Evolutionary conservation across 2,113 vertebrate genomes (phyloP).

Genomic region (Casuarius casuarius): DNA sequence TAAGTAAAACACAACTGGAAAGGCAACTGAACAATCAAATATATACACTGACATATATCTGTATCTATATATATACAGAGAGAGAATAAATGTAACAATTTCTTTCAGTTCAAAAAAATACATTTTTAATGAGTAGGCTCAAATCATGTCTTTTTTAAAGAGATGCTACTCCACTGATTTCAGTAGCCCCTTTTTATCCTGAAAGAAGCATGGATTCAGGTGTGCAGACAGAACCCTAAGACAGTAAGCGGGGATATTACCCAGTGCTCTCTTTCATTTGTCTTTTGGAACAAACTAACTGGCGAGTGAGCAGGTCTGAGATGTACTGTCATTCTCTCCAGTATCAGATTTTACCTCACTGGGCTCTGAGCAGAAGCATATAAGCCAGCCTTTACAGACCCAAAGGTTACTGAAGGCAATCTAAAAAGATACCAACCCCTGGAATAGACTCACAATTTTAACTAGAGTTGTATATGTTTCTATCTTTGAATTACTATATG

Average conservation of each 20-base stretch:
- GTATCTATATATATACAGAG: neutral
- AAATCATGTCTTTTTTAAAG: neutral
- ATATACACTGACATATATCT: no score
- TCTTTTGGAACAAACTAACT: neutral
- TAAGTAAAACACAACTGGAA: neutral
- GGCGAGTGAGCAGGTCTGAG: neutral
- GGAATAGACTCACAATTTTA: neutral
- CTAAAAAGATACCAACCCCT: neutral
- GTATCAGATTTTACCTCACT: no score
- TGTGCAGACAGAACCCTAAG: neutral
- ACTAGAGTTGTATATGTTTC: neutral
- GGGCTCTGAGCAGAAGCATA: neutral
- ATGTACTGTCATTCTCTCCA: neutral
- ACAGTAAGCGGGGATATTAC: neutral
- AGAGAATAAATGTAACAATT: neutral
- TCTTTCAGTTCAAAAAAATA: neutral
- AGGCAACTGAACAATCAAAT: neutral
- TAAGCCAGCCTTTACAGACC: neutral
- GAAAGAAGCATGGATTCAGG: neutral
- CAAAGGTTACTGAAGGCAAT: neutral
- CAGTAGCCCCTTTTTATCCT: neutral
- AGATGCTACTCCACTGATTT: neutral
- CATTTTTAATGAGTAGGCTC: neutral
- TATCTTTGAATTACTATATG: neutral
- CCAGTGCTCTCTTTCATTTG: neutral